Base-by-base conservation (phyloP, 2,797 vertebrate genomes). In the Hipposideros larvatus region DNA sequence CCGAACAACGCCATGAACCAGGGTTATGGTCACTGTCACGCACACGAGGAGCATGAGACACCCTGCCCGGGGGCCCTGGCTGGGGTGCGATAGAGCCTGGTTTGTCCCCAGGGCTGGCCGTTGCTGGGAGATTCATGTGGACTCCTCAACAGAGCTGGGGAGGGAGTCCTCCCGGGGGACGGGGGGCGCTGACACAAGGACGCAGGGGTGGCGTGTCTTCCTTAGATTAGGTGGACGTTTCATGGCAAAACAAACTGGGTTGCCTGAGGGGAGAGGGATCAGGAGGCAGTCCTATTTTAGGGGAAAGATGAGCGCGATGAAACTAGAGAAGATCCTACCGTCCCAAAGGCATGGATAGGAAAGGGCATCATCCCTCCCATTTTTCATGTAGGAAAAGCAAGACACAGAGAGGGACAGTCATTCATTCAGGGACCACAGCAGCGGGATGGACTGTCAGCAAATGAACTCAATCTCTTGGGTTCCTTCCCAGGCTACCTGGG, bases 341-440 rank as follows among this genome's bases (percentile, higher is more conserved):
- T 68, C 63, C 21, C 31, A 43, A 2, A 8, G 26, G 37, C 26
- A 1, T 4, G 4, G 6, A 0, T 0, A 0, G 53, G 37, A 34
- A 15, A 34, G 15, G 10, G 14, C 6, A 4, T 13, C 3, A 3
- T 11, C 1, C 24, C 18, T 26, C 43, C 18, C 19, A 1, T 6
- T 73, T 22, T 75, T 66, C 46, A 11, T 2, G 14, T 11, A 11
- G 80, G 43, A 28, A 53, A 31, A 26, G 16, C 19, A 4, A 68
- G 66, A 41, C 57, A 2, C 37, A 41, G 24, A 71, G 59, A 21
- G 8, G 51, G 28, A 26, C 11, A 2, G 75, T 11, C 7, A 10
- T 18, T 87, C 14, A 9, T 4, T 11, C 8, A 3, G 0, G n/a
- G 37, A 28, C 22, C n/a, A 11, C 86, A 66, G 59, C 24, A 0